Percentiles rank a stretch among this genome's conserved stretches.
Conservation (phyloP, 2,888 invertebrate genomes). For the Cetonia aurata region DNA sequence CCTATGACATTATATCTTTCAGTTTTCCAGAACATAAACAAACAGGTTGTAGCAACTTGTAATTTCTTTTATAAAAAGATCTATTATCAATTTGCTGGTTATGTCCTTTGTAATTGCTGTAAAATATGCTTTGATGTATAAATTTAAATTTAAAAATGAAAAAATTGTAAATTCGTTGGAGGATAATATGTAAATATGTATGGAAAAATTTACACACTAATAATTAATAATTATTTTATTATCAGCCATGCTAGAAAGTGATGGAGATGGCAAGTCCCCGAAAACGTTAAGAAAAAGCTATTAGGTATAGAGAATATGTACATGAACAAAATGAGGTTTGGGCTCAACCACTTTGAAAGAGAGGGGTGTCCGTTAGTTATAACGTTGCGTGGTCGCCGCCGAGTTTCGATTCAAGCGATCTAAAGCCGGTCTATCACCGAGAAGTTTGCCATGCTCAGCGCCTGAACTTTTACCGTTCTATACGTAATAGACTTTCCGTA, state of each 20-base stretch:
- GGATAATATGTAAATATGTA: not conserved
- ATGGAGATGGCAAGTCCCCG: constrained; percentile 34
- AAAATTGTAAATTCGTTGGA: not conserved
- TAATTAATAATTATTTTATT: constrained; percentile 45
- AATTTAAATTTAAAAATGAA: too few relatives aligned
- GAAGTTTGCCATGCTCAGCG: constrained; percentile 38
- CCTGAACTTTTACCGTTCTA: constrained; percentile 44
- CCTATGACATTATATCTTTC: too few relatives aligned
- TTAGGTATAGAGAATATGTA: constrained; percentile 62
- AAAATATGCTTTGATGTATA: too few relatives aligned
- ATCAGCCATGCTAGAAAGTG: constrained; percentile 44
- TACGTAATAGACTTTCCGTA: not conserved
- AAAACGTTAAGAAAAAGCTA: constrained; percentile 65
- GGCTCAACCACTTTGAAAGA: constrained; percentile 66
- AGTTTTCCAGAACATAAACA: too few relatives aligned
- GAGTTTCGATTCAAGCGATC: constrained; percentile 49
- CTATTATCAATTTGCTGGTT: too few relatives aligned
- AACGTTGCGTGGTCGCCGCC: constrained; percentile 59
- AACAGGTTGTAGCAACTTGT: too few relatives aligned
- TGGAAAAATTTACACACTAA: constrained; percentile 8
- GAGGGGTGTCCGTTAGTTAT: constrained; percentile 64
- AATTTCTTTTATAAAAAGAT: too few relatives aligned
- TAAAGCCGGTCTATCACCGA: constrained; percentile 43
- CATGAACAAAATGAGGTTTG: constrained; percentile 68
- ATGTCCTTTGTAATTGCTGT: too few relatives aligned